Percentiles rank a stretch among this genome's conserved stretches.
Conservation (phyloP, 2,888 invertebrate species). For the Bruchidius siliquastri region DNA sequence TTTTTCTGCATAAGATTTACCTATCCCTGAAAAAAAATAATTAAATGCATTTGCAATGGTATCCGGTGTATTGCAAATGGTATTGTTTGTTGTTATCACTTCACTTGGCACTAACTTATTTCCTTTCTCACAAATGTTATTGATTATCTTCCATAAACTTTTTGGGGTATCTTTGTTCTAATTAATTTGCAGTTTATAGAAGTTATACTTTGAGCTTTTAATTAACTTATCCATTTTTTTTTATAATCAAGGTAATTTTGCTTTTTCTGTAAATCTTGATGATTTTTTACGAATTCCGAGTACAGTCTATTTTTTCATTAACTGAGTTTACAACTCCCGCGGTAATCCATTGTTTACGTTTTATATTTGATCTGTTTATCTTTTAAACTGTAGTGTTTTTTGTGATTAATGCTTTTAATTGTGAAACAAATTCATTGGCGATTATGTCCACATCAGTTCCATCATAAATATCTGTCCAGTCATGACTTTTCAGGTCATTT, state of each 20-base stretch:
- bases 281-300: no score
- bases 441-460: not conserved
- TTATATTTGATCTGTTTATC: not conserved
- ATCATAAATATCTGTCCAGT: slow-evolving; percentile 1
- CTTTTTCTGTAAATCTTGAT: no score
- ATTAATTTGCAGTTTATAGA: slow-evolving; percentile 3
- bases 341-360: slow-evolving; percentile 5
- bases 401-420: no score
- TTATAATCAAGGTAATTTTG: slow-evolving; percentile 3
- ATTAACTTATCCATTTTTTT: not conserved
- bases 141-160: slow-evolving; percentile 7
- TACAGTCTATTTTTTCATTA: slow-evolving; percentile 4
- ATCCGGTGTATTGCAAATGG: not conserved
- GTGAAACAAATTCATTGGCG: no score
- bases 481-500: slow-evolving; percentile 1
- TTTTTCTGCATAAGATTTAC: not conserved
- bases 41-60: not conserved
- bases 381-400: slow-evolving; percentile 3
- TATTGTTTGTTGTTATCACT: no score
- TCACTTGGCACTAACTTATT: no score
- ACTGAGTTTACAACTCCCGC: not conserved
- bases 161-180: slow-evolving; percentile 1
- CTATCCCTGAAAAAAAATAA: not conserved
- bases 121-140: not conserved
- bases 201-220: slow-evolving; percentile 3